Conservation (phyloP, 2,888 invertebrate genomes). For the Rhopalosiphum nymphaeae region DNA sequence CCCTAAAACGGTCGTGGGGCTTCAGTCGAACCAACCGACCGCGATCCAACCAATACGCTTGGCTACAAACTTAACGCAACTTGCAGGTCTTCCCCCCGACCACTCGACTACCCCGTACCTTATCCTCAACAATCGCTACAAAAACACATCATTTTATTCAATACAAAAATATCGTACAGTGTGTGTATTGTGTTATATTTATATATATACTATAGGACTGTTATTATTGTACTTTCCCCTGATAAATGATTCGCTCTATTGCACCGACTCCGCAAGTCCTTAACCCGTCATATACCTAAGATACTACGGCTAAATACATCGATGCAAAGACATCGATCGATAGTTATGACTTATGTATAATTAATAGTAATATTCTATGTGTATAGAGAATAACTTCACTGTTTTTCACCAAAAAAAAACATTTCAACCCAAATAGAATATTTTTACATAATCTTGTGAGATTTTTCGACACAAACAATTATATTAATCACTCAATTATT, state of each 20-base stretch:
- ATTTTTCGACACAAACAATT: too few species aligned
- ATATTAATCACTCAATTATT: too few species aligned
- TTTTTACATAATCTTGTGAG: too few species aligned
- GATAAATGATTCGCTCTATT: neutral
- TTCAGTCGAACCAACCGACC: slow-evolving; percentile 51
- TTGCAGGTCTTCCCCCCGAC: slow-evolving; percentile 57
- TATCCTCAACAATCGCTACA: slow-evolving; percentile 57
- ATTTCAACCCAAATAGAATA: too few species aligned
- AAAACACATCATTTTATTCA: slow-evolving; percentile 64
- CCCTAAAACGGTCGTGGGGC: slow-evolving; percentile 53
- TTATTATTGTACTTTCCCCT: neutral
- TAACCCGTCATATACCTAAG: neutral
- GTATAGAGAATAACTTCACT: too few species aligned
- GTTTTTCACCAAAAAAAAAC: too few species aligned
- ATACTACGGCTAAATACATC: neutral
- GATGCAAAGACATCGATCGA: neutral
- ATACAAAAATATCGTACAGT: neutral
- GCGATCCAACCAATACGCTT: slow-evolving; percentile 61
- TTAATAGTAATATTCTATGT: neutral
- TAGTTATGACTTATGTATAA: neutral
- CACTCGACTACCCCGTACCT: slow-evolving; percentile 44
- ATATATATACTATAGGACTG: neutral
- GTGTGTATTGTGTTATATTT: neutral
- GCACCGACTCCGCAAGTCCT: neutral
- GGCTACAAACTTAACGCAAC: slow-evolving; percentile 62